Percentiles rank a stretch among this genome's conserved stretches.
These are phyloP conservation scores for Dasysyrphus albostriatus DNA, from an alignment of 2,888 invertebrate genomes.

Conservation along the genomic window DNA sequence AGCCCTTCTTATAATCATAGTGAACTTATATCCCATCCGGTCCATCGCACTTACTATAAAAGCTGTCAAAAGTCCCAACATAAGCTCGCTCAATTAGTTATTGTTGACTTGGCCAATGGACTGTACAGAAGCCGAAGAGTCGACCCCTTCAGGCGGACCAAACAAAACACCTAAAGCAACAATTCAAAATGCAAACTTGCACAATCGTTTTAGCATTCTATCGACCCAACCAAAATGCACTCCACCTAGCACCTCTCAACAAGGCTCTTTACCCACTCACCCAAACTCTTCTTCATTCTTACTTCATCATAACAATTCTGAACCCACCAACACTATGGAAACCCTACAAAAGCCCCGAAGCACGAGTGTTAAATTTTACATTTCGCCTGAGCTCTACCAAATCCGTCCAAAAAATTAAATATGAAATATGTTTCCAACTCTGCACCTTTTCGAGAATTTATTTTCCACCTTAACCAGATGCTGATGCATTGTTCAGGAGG, in stretches of 20 bases:
- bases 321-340: constrained; percentile 29
- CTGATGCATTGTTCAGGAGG: constrained; percentile 60
- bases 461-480: constrained; percentile 62
- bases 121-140: constrained; percentile 56
- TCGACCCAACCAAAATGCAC: constrained; percentile 64
- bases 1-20: neutral
- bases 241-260: constrained; percentile 72
- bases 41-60: constrained; percentile 20
- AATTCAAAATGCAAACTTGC: constrained; percentile 75
- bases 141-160: constrained; percentile 50
- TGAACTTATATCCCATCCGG: neutral
- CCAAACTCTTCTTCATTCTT: constrained; percentile 20
- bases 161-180: constrained; percentile 66
- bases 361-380: constrained; percentile 73
- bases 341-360: constrained; percentile 51
- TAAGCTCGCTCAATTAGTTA: constrained; percentile 72
- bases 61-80: constrained; percentile 69
- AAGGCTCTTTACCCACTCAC: constrained; percentile 46
- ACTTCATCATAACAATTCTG: constrained; percentile 23
- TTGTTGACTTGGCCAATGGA: constrained; percentile 72
- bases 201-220: constrained; percentile 66
- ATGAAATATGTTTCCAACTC: constrained; percentile 75
- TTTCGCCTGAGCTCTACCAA: constrained; percentile 70
- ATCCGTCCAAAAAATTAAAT: constrained; percentile 76
- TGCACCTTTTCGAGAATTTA: constrained; percentile 73